Evolutionary conservation across 2,888 invertebrate species (phyloP), one percentile per base, ranked within the genome.

Genomic region (Emesis russula): DNA sequence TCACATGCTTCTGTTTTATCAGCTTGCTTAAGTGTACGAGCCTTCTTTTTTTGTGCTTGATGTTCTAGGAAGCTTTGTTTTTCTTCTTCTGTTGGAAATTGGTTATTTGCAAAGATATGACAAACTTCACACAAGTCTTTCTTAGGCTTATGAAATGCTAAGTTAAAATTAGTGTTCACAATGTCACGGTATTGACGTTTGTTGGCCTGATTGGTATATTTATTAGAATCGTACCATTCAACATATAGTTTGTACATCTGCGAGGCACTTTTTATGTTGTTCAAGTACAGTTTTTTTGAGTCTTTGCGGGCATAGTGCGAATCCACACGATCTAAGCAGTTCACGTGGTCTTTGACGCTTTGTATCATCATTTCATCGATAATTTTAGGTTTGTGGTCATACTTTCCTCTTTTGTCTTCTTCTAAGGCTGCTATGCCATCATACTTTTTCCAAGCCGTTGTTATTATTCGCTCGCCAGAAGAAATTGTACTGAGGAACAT

Each of bases 111-210:
- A 53, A 53, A 53, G 15, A 53, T n/a, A 13, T 53, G 53, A 13
- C 53, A 53, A 11, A 53, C n/a, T 15, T 53, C 53, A 53, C 53
- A 53, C 15, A 11, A n/a, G 9, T 53, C 53, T 53, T 53, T 53
- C 9, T 53, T 53, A 11, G 25, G 53, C 11, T 15, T 11, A 13
- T 53, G 53, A 53, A 53, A 53, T 11, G 53, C 53, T 15, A 53
- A 15, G n/a, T 53, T 53, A 11, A 53, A 53, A 53, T 53, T 53
- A 15, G 53, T 11, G 1, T 53, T 53, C 13, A 53, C 53, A n/a
- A 53, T 53, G 9, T 53, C 53, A n/a, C 53, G 53, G 53, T 53
- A 53, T n/a, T 53, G 53, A n/a, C 53, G 53, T 53, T 53, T 53
- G n/a, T 53, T 53, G 3, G 53, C 53, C 13, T 53, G 11, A n/a